Base-by-base conservation (phyloP, 2,797 vertebrate species). In the Apodemus agrarius region DNA sequence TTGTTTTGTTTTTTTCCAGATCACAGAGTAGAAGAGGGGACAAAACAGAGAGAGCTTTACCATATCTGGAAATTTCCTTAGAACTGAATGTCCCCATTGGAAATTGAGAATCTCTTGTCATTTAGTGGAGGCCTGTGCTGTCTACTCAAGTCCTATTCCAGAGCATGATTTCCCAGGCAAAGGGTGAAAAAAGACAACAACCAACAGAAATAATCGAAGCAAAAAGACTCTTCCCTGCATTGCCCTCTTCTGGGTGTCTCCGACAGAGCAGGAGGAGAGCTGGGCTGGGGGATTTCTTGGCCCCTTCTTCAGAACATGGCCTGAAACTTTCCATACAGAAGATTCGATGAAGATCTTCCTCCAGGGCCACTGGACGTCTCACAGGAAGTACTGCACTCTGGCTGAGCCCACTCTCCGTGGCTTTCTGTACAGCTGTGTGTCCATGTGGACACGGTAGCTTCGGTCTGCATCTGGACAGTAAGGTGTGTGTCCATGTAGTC, bases 231-330 rank as follows among this genome's bases (percentile, higher is more conserved):
- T 82, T 79, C 93, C 93, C 80, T 79, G 72, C 22, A 57, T 88
- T 93, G 80, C 78, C 83, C 37, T 95, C 87, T 81, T 72, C 92
- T 54, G 76, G n/a, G 94, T 59, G 14, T 85, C 93, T 91, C 90
- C 52, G 75, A 74, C 46, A 81, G 79, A 87, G 57, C 46, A 74
- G 74, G 76, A 84, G 69, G 63, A 85, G 80, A 87, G 88, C 75
- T 63, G 82, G 65, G 81, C 29, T 67, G 59, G 19, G 10, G 5
- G 49, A 43, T 69, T 37, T 31, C 11, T 79, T 82, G 89, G 12
- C 65, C 87, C 61, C 97, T 61, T 89, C 37, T 75, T 85, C 61
- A 90, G 37, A 54, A 94, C 74, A 67, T 93, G 90, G 89, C 74
- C 75, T 59, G 63, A 97, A 93, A 93, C 80, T 65, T 93, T 84